These are phyloP conservation scores for Heliothis virescens DNA, from an alignment of 1,140 invertebrate genomes.

Conservation along the genomic window DNA sequence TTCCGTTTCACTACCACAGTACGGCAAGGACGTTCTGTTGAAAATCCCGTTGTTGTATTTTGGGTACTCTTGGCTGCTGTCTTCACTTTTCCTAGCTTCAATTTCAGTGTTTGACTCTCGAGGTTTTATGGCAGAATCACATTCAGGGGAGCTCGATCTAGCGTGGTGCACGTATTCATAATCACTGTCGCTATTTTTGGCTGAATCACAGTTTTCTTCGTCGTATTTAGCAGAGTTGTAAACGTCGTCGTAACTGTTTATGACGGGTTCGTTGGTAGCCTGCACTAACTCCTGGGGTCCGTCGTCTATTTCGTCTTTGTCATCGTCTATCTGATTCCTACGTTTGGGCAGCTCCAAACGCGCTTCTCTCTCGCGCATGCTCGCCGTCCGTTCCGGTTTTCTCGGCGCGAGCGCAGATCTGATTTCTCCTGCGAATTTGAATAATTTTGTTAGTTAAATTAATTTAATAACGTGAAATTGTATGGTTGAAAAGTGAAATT, in stretches of 20 bases:
- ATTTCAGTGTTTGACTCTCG: constrained; percentile 70
- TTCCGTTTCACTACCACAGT: constrained; percentile 93
- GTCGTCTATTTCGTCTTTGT: constrained; percentile 80
- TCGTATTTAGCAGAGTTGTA: constrained; percentile 83
- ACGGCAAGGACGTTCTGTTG: constrained; percentile 88
- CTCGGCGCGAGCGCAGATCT: constrained; percentile 91
- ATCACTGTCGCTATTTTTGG: constrained; percentile 87
- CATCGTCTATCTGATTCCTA: constrained; percentile 82
- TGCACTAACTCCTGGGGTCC: constrained; percentile 76
- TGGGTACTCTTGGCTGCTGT: constrained; percentile 66
- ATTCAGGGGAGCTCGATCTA: constrained; percentile 89
- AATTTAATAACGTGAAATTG: constrained; percentile 19
- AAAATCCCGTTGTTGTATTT: constrained; percentile 77
- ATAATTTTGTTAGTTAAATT: constrained; percentile 41
- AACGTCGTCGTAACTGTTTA: constrained; percentile 84
- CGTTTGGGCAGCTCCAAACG: constrained; percentile 87
- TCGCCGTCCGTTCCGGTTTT: constrained; percentile 93
- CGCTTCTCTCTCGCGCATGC: constrained; percentile 91
- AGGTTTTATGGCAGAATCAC: constrained; percentile 85
- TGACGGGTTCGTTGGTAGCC: constrained; percentile 79
- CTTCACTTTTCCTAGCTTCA: constrained; percentile 65
- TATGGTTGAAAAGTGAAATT: neutral
- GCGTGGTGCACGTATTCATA: constrained; percentile 88
- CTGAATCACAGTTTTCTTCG: constrained; percentile 79
- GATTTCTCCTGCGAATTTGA: constrained; percentile 89